Base-by-base conservation (phyloP, 2,113 vertebrate genomes). In the Origma solitaria region DNA sequence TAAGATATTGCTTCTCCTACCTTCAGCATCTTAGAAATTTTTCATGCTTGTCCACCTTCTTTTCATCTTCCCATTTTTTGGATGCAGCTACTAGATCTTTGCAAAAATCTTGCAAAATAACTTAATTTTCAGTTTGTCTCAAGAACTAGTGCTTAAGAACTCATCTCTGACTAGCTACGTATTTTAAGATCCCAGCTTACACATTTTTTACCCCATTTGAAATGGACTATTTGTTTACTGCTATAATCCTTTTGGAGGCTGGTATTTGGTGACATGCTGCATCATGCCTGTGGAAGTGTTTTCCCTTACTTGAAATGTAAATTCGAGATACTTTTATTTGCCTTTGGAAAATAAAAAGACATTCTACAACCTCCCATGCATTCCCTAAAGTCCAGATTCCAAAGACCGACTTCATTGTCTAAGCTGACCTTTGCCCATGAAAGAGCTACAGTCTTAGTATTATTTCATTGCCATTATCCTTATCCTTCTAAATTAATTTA, bases 261-360 rank as follows among this genome's bases (percentile, higher is more conserved):
- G 78, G 50, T 76, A 33, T 21, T 83, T 65, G 42, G n/a, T 85
- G 42, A 60, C 65, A 16, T 73, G 54, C 45, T 73, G 23, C 1
- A 1, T 88, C 20, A 3, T 77, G 60, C 51, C 44, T 23, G 16
- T 71, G 28, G 31, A 91, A 84, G 20, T 78, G n/a, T 84, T 94
- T 86, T 91, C 37, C 69, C 65, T 82, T 81, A 78, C 44, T 92
- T 94, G 83, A 86, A 91, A 84, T 92, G 77, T n/a, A 40, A 15
- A 3, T 86, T 95, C 60, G 72, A 75, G 83, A 75, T 60, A 54
- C 31, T 80, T 86, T 37, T 49, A n/a, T 81, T 68, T 69, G 77
- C 28, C 69, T 84, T 88, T 88, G 72, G 84, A 83, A 94, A 84
- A 81, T 19, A 53, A 76, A 70, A 82, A 76, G 45, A 30, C 82